Base-by-base conservation (phyloP, 1,140 invertebrate genomes). In the Musca vetustissima region DNA sequence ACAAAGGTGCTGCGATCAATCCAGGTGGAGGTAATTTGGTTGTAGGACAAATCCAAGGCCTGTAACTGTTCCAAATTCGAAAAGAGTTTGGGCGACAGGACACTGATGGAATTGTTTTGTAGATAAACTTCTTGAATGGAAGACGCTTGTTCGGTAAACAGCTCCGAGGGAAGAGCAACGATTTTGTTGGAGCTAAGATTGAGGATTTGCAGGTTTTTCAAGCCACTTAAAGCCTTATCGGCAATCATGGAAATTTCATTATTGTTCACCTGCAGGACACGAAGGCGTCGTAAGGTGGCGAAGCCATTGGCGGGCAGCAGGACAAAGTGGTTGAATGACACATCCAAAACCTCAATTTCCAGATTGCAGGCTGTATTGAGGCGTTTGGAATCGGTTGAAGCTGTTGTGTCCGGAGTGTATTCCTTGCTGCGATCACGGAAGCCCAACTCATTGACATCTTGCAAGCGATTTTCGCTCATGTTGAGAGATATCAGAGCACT, bases 111-210 rank as follows among this genome's bases (percentile, higher is more conserved):
- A 85, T 96, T 96, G 82, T 95, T 95, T 80, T 93, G 91, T 73
- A 96, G 82, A 79, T 93, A 90, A 71, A 96, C 89, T 84, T 95
- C 92, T 83, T 92, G 92, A 67, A 97, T 88, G 17, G 90, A 89
- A 67, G 89, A 88, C 13, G 88, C 85, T 70, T 89, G 88, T 78
- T 95, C 93, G 74, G 88, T 87, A 72, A 96, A 95, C 67, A 96
- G 83, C 73, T 91, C 90, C 28, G 90, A 88, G n/a, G 94, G 93
- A 68, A 97, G 83, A 24, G 93, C 91, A 2, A 94, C 91, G 50
- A 97, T 90, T 87, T 92, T 91, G 83, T 96, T 96, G 73, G 91
- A 90, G 9, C 93, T 94, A 50, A 96, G 83, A 84, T 96, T 92
- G 66, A 96, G 87, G 73, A 92, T 88, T 82, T 92, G 89, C 19